phyloP scores from a whole-genome alignment of 2,113 vertebrate genomes.

The Salminus brasiliensis region DNA sequence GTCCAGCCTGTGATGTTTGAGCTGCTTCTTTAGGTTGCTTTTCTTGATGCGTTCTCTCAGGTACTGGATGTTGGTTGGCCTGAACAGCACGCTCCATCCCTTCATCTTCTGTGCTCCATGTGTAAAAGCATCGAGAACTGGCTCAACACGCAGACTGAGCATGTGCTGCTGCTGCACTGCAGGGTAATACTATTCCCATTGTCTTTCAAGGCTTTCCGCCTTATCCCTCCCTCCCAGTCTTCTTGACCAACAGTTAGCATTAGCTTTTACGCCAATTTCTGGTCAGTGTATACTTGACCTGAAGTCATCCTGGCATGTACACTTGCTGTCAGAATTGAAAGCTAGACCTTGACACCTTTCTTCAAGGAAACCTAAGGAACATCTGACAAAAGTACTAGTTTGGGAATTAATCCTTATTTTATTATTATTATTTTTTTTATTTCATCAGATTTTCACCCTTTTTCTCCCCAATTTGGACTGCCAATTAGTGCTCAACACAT shows the following conservation, averaged over 20 bases:
- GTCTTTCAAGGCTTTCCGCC: neutral
- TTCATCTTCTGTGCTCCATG: conserved; percentile 86
- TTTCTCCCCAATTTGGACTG: too few species aligned
- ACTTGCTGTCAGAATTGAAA: too few species aligned
- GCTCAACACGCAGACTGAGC: conserved; percentile 83
- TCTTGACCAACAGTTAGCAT: neutral
- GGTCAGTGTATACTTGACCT: too few species aligned
- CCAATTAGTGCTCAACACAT: too few species aligned
- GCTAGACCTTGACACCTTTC: too few species aligned
- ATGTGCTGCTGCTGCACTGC: conserved; percentile 89
- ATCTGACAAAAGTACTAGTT: too few species aligned
- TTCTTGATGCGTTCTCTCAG: conserved; percentile 70
- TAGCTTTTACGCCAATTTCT: too few species aligned
- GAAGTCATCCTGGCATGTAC: too few species aligned
- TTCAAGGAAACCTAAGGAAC: too few species aligned
- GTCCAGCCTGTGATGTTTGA: neutral
- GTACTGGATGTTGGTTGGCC: conserved; percentile 89
- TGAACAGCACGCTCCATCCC: conserved; percentile 82
- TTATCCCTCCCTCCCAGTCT: neutral
- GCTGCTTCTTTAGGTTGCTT: neutral
- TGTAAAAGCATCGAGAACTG: conserved; percentile 89
- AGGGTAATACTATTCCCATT: conserved; percentile 72
- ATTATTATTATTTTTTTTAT: too few species aligned
- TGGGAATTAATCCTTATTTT: too few species aligned
- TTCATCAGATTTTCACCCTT: too few species aligned